Base-by-base conservation (phyloP, 2,113 vertebrate species). In the Boulengeromyrus knoepffleri region DNA sequence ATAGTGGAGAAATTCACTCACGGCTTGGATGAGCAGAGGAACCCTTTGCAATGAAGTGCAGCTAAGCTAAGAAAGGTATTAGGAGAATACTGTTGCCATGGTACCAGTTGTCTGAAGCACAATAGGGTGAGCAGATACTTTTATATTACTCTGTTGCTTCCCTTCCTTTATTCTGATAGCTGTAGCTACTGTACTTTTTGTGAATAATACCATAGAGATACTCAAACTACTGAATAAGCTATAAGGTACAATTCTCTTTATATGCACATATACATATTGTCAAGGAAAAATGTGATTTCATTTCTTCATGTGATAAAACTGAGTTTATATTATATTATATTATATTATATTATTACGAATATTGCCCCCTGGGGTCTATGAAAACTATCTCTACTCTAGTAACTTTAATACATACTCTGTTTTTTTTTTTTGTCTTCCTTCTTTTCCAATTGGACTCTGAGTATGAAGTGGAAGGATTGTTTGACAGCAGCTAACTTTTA, bases 1-100 rank as follows among this genome's bases (percentile, higher is more conserved):
- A 45, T 83, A 39, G 36, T 83, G 19, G 77, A 83, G 36, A 45
- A 86, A 86, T 27, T 47, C 47, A 47, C 47, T 12, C 46, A 50
- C 45, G 0, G 85, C 21, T 50, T 50, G 47, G 46, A 27, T 49
- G 47, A 49, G 45, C n/a, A n/a, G 85, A 86, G 85, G 85, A 86
- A n/a, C n/a, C 85, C 47, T 49, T 47, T 86, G 85, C 27, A 86
- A 86, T 86, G 13, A 31, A 86, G 46, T 27, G 47, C 21, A 86
- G 47, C 85, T 27, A 47, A 52, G 85, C 21, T 86, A 86, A 86
- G 27, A 52, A 86, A 12, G 27, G 45, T 24, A 86, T 86, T 49
- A 21, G 42, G 24, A 50, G 85, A 49, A 86, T 47, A 89, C 66
- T 49, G 62, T 89, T 89, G 62, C 62, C 88, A 89, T 89, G 62